Base-by-base conservation (phyloP, 2,113 vertebrate genomes). In the Sapayoa aenigma region DNA sequence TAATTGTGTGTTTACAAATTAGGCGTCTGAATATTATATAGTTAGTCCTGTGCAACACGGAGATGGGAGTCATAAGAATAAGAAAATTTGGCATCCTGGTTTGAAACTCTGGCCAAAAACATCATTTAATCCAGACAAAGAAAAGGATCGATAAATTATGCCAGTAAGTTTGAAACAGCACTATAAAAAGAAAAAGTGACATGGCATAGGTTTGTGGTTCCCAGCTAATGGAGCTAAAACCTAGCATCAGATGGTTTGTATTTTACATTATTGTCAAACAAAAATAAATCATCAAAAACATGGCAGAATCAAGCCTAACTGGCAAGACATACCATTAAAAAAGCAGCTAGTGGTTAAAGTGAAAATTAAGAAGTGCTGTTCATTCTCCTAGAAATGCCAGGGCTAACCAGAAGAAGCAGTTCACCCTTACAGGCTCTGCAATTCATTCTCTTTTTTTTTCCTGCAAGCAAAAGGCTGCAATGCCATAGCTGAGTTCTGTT, bases 281-380 rank as follows among this genome's bases (percentile, higher is more conserved):
- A 96, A 96, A 97, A 96, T 95, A 97, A 97, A 97, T 97, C 88
- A 95, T 88, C 84, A 90, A 89, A 90, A 96, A 95, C 96, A 96
- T 91, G 93, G 94, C 96, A 97, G 96, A 95, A 96, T 83, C 83
- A 96, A 96, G 75, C 75, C 55, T 78, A 74, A 84, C 91, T 94
- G 94, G 85, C 93, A 97, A 86, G 53, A 85, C 85, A 77, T 65
- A 82, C 60, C 78, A 94, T 88, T 71, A 88, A 85, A 96, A 93
- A 94, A 77, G 27, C 69, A 93, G 82, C 89, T 84, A 71, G 82
- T 56, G 92, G 87, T 93, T 96, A 37, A 82, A 91, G 95, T 90
- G 93, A 95, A 97, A 96, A 95, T 62, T 58, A 91, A 78, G 82
- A 84, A 81, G 74, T 33, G 74, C 85, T 41, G 52, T 90, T 94